A percentile compares a stretch with the other conserved stretches of the same genome.
Conservation (phyloP, 2,888 invertebrate species). For the Diaperis boleti region DNA sequence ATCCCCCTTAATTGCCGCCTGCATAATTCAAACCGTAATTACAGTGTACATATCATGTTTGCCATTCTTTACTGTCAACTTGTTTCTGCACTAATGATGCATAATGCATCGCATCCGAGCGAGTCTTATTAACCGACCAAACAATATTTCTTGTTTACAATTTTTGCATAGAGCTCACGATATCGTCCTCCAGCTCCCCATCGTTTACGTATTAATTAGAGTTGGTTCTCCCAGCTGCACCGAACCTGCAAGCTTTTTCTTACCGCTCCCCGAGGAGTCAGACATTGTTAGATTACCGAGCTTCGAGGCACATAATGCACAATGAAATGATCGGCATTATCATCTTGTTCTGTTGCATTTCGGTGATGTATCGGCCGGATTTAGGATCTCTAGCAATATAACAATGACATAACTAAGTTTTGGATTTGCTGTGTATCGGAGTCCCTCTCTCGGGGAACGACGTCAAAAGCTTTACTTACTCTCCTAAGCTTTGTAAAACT, state of each 20-base stretch:
- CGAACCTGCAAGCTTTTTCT: constrained; percentile 23
- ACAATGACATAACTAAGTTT: constrained; percentile 37
- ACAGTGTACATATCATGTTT: constrained; percentile 19
- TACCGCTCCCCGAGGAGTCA: constrained; percentile 12
- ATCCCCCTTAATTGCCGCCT: constrained; percentile 25
- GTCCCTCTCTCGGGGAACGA: constrained; percentile 28
- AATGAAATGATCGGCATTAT: constrained; percentile 29
- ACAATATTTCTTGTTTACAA: constrained; percentile 11
- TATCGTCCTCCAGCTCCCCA: constrained; percentile 7
- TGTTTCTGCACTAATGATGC: constrained; percentile 20
- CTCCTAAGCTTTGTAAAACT: constrained; percentile 42
- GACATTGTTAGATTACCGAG: constrained; percentile 26
- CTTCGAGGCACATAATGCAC: constrained; percentile 15
- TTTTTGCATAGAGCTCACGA: constrained; percentile 8
- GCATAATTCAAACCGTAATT: constrained; percentile 25
- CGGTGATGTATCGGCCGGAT: constrained; percentile 22
- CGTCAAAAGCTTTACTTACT: constrained; percentile 42
- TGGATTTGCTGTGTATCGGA: constrained; percentile 35
- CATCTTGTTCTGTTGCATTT: constrained; percentile 21
- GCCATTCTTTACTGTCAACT: constrained; percentile 26
- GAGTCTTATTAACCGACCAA: constrained; percentile 10
- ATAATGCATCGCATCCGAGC: constrained; percentile 18
- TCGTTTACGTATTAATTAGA: constrained; percentile 35
- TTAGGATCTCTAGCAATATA: constrained; percentile 18
- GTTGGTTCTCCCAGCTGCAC: constrained; percentile 16